These are phyloP conservation scores for Pampus argenteus DNA, from an alignment of 2,797 vertebrate species.

Conservation along the genomic window DNA sequence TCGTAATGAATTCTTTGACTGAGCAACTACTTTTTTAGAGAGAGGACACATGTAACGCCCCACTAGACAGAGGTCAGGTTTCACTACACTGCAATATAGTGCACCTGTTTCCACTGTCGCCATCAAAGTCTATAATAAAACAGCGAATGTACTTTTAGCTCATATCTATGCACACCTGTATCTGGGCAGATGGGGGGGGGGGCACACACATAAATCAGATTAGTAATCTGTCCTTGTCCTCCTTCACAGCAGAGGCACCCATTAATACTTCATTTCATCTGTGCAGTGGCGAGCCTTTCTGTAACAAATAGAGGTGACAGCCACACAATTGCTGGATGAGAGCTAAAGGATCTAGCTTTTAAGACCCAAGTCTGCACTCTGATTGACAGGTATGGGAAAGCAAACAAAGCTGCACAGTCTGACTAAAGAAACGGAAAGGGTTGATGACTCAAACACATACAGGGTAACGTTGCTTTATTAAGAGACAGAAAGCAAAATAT, in stretches of 20 bases:
- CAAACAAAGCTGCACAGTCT: constrained; percentile 54
- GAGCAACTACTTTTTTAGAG: not conserved
- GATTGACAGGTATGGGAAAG: constrained; percentile 59
- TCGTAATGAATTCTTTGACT: constrained; percentile 10
- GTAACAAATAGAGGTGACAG: constrained; percentile 52
- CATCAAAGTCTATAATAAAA: constrained; percentile 49
- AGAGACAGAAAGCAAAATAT: constrained; percentile 13
- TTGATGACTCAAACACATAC: constrained; percentile 31
- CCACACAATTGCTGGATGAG: constrained; percentile 18
- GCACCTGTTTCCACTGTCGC: constrained; percentile 40
- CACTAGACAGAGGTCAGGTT: constrained; percentile 39
- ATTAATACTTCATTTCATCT: constrained; percentile 71
- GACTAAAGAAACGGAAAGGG: constrained; percentile 22
- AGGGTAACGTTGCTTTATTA: constrained; percentile 34
- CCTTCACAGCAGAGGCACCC: constrained; percentile 38
- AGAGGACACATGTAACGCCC: constrained; percentile 9
- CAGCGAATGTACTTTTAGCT: constrained; percentile 29
- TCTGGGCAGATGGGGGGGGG: constrained; percentile 25
- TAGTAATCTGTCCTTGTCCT: constrained; percentile 62
- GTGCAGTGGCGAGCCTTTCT: constrained; percentile 37
- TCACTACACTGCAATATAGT: constrained; percentile 40
- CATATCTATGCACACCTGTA: constrained; percentile 61
- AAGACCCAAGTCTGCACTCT: constrained; percentile 28
- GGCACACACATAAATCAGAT: constrained; percentile 68
- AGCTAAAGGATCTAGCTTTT: constrained; percentile 34